phyloP scores from a whole-genome alignment of 2,113 vertebrate genomes.

The Tragelaphus imberbis region DNA sequence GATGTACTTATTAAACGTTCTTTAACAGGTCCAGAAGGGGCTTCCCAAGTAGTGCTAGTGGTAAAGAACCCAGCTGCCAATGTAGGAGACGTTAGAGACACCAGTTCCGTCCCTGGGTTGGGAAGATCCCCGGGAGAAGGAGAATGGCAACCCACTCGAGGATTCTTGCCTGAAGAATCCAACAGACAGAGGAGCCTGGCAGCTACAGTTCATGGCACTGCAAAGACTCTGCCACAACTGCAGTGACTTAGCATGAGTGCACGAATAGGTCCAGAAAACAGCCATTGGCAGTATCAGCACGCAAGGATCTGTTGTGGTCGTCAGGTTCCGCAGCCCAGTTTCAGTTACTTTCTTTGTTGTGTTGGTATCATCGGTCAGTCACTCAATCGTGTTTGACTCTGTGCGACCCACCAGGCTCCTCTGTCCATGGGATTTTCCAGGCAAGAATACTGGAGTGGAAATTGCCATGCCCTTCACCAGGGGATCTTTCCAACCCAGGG shows the following conservation, averaged over 20 bases:
- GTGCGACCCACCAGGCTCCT: background rate
- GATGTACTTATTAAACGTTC: background rate
- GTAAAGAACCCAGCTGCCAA: background rate
- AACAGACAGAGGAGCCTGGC: background rate
- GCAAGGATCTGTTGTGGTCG: background rate
- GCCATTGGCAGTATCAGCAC: accelerated
- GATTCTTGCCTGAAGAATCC: background rate
- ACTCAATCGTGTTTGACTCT: background rate
- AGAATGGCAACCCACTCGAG: background rate
- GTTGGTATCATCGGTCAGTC: background rate
- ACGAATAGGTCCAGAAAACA: background rate
- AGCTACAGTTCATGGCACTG: background rate
- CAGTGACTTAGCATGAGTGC: background rate
- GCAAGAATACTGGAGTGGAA: background rate
- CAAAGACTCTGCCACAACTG: background rate
- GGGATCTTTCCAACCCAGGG: background rate
- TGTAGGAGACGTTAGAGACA: background rate
- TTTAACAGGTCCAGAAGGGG: background rate
- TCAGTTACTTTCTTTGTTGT: background rate
- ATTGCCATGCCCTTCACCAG: background rate
- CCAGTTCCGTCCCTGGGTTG: background rate
- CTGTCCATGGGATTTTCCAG: background rate
- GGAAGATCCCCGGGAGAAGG: background rate
- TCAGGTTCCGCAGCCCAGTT: background rate
- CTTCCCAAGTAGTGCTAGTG: background rate